Base-by-base conservation (phyloP, 2,113 vertebrate species). In the Lophura nycthemera region DNA sequence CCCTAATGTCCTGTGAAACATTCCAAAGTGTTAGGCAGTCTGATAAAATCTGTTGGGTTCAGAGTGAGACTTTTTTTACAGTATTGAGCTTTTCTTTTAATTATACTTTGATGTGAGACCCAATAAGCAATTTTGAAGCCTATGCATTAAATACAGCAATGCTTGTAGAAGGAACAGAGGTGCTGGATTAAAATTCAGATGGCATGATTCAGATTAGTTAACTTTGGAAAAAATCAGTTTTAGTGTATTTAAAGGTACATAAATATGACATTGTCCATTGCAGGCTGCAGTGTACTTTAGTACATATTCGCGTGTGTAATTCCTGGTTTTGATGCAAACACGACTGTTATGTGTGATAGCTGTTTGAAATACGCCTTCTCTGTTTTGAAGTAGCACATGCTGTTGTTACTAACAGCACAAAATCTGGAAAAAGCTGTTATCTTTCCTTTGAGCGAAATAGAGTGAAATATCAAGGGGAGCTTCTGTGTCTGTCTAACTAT, bases 281-380 rank as follows among this genome's bases (percentile, higher is more conserved):
- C 38, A 66, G 40, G 13, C 20, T 45, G 40, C 32, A 1, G 10
- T 3, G 3, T 36, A 34, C 38, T 36, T 25, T 38, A 30, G 5
- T 42, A 3, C 18, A 4, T 13, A 57, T 0, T 15, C 47, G 5
- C 0, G 0, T 27, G 2, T 65, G 52, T 38, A 13, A 8, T 25
- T 5, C 2, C 0, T 14, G 16, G 21, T 17, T 21, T 38, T 1
- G 13, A 2, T 22, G 43, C 27, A 50, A 25, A 30, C 11, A 2
- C 22, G 77, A 10, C 8, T 8, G 1, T 19, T 20, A 6, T 25
- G 14, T 12, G 14, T 34, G 38, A 7, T 13, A 47, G 9, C 66
- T 50, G 43, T 47, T 25, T 70, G 56, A 63, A 77, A 15, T 1
- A 4, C 13, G 4, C 6, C 8, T 32, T 2, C 13, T 34, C 29